These are phyloP conservation scores for Drosophila nigritarsus DNA, from an alignment of 2,888 invertebrate genomes.

Conservation along the genomic window DNA sequence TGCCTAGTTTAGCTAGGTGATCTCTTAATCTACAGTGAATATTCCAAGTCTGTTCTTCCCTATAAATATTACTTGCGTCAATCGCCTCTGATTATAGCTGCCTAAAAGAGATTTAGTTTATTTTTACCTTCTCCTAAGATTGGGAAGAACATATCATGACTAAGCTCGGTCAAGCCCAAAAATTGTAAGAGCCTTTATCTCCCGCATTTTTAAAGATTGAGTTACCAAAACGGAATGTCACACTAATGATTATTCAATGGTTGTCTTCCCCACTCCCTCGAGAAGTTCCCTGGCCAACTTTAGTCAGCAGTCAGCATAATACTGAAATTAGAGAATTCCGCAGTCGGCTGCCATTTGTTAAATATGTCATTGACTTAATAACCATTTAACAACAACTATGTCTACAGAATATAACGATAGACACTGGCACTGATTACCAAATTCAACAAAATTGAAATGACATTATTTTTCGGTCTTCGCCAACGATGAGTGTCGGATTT, in stretches of 20 bases:
- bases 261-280: neutral
- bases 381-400: neutral
- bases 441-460: conserved; percentile 14
- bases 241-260: neutral
- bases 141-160: neutral
- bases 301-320: neutral
- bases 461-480: conserved; percentile 15
- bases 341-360: neutral
- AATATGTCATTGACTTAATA: neutral
- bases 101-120: neutral
- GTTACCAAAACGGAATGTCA: neutral
- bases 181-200: neutral
- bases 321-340: neutral
- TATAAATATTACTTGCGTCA: neutral
- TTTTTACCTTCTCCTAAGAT: neutral
- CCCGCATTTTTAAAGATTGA: neutral
- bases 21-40: neutral
- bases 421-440: conserved; percentile 4
- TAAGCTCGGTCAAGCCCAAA: neutral
- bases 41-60: neutral
- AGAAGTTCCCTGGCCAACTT: neutral
- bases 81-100: neutral
- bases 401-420: neutral
- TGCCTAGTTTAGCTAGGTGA: neutral
- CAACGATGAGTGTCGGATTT: conserved; percentile 6